phyloP scores from a whole-genome alignment of 2,888 invertebrate species.

The Amiota minor region DNA sequence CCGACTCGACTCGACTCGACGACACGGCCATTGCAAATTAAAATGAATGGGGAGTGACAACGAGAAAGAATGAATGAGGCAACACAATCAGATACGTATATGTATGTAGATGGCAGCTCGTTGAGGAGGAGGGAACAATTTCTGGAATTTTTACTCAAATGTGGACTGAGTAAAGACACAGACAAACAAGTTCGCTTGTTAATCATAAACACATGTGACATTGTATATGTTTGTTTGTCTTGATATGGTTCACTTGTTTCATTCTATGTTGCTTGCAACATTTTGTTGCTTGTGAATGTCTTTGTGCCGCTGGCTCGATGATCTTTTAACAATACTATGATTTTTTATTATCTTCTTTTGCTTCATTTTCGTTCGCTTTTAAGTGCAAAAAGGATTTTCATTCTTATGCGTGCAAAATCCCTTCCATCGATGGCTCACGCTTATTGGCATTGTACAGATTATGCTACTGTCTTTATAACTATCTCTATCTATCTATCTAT shows the following conservation, averaged over 20 bases:
- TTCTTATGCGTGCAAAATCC: constrained; percentile 49
- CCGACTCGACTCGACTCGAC: not conserved
- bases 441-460: constrained; percentile 32
- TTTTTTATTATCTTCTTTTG: constrained; percentile 23
- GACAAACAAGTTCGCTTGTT: not conserved
- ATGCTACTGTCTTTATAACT: constrained; percentile 45
- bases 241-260: no score
- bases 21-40: constrained; percentile 60
- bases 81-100: no score
- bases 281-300: not conserved
- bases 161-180: not conserved
- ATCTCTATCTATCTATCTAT: constrained; percentile 27
- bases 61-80: not conserved
- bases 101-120: not conserved
- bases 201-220: not conserved
- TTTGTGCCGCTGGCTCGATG: constrained; percentile 21
- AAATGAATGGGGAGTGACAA: constrained; percentile 27
- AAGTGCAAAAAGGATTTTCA: constrained; percentile 68
- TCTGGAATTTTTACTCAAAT: no score
- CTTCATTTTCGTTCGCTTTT: constrained; percentile 41
- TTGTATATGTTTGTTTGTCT: no score
- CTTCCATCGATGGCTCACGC: not conserved
- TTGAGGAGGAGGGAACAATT: no score
- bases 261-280: no score
- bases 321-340: no score